Evolutionary conservation across 2,888 invertebrate species (phyloP).

Genomic region (Fabriciana adippe): DNA sequence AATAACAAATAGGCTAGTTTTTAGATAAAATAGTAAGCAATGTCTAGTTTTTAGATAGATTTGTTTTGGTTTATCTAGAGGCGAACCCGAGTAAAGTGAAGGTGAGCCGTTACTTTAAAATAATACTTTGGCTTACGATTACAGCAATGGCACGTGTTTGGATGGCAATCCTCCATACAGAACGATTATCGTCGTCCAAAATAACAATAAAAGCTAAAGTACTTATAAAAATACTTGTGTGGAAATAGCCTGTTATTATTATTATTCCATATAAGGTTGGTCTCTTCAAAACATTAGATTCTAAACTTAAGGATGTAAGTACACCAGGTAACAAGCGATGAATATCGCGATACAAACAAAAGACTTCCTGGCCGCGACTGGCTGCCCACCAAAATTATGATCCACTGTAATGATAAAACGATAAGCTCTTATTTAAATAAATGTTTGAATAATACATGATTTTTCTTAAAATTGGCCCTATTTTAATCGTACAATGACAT

Average conservation of each 20-base stretch:
- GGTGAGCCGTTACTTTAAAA: too few species aligned
- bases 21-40: too few species aligned
- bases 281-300: constrained; percentile 11
- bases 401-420: constrained; percentile 68
- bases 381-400: constrained; percentile 73
- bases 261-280: constrained; percentile 6
- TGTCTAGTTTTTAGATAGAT: too few species aligned
- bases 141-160: too few species aligned
- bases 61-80: too few species aligned
- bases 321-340: constrained; percentile 53
- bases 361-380: constrained; percentile 69
- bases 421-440: constrained; percentile 58
- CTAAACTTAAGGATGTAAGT: constrained; percentile 31
- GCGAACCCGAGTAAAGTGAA: too few species aligned
- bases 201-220: too few species aligned
- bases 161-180: too few species aligned
- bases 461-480: constrained; percentile 23
- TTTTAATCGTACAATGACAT: constrained; percentile 18
- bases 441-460: constrained; percentile 44
- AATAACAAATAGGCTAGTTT: too few species aligned
- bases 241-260: neutral
- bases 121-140: too few species aligned
- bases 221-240: too few species aligned
- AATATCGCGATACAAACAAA: constrained; percentile 68
- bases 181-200: too few species aligned